Evolutionary conservation across 1,140 invertebrate genomes (phyloP).

Genomic region (Drosophila pallidifrons): DNA sequence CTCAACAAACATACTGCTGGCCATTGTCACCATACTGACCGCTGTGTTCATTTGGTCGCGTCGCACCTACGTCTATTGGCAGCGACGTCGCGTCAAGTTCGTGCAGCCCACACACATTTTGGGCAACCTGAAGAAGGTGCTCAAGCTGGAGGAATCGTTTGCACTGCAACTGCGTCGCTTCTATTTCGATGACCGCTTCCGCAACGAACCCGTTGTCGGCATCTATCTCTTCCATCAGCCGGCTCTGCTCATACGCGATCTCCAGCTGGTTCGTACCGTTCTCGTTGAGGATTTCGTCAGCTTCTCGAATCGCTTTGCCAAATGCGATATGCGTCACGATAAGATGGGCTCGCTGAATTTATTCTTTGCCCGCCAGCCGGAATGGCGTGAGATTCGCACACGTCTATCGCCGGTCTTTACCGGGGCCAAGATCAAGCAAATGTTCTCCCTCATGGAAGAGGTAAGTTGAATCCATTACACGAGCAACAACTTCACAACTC

Average conservation of each 20-base stretch:
- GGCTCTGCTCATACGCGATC: constrained; percentile 86
- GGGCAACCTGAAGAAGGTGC: constrained; percentile 76
- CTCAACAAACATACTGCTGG: constrained; percentile 74
- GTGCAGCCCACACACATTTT: constrained; percentile 74
- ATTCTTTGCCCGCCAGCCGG: constrained; percentile 75
- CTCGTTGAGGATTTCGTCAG: constrained; percentile 86
- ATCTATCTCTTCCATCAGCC: constrained; percentile 85
- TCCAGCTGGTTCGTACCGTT: constrained; percentile 86
- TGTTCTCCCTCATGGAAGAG: constrained; percentile 86
- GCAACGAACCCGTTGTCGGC: constrained; percentile 82
- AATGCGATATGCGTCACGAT: constrained; percentile 69
- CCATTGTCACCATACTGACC: constrained; percentile 76
- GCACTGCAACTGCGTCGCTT: constrained; percentile 73
- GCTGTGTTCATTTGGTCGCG: constrained; percentile 80
- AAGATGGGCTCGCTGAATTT: constrained; percentile 78
- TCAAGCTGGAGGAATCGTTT: constrained; percentile 74
- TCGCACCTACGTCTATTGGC: constrained; percentile 83
- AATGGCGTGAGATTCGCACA: constrained; percentile 86
- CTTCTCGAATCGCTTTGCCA: constrained; percentile 79
- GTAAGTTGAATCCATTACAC: constrained; percentile 40
- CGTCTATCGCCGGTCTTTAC: constrained; percentile 87
- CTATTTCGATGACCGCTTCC: constrained; percentile 72
- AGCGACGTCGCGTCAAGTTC: constrained; percentile 78
- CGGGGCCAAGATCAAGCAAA: constrained; percentile 86
- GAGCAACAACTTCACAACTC: too few relatives aligned